Evolutionary conservation across 2,888 invertebrate genomes (phyloP).

Genomic region (Gisinianus flammeolus): DNA sequence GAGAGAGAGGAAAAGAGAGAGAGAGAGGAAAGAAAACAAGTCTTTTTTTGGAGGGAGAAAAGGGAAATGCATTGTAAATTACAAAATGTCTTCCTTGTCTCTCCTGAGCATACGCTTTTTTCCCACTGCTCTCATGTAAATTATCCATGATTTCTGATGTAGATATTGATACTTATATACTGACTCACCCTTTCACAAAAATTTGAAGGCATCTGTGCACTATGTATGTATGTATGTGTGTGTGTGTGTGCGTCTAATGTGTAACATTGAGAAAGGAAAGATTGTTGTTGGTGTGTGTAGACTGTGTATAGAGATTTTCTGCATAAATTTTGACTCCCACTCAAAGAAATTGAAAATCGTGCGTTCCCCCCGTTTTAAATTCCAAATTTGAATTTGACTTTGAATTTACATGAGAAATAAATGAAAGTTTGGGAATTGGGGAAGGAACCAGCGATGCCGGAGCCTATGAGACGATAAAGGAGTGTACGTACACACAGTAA

Average conservation of each 20-base stretch:
- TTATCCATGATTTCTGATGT: background rate
- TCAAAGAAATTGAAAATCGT: slow-evolving; percentile 19
- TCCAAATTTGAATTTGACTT: slow-evolving; percentile 9
- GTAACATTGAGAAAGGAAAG: background rate
- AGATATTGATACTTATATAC: background rate
- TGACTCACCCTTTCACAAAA: background rate
- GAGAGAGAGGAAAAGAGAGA: too few relatives aligned
- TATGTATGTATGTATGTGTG: too few relatives aligned
- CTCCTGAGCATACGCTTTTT: too few relatives aligned
- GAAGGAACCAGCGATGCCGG: background rate
- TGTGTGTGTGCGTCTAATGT: too few relatives aligned
- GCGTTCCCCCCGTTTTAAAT: background rate
- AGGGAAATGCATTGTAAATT: too few relatives aligned
- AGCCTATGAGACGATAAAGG: too few relatives aligned
- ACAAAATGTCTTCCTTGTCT: too few relatives aligned
- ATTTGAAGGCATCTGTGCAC: background rate
- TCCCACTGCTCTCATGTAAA: background rate
- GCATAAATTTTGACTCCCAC: slow-evolving; percentile 3
- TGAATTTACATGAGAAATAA: slow-evolving; percentile 12
- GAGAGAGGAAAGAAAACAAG: too few relatives aligned
- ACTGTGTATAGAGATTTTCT: background rate
- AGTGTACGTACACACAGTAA: too few relatives aligned
- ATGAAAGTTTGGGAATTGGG: background rate
- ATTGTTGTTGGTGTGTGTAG: background rate
- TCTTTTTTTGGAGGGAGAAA: too few relatives aligned